Percentiles rank a stretch among this genome's conserved stretches.
Conservation (phyloP, 2,113 vertebrate species). For the Myiopsitta monachus region DNA sequence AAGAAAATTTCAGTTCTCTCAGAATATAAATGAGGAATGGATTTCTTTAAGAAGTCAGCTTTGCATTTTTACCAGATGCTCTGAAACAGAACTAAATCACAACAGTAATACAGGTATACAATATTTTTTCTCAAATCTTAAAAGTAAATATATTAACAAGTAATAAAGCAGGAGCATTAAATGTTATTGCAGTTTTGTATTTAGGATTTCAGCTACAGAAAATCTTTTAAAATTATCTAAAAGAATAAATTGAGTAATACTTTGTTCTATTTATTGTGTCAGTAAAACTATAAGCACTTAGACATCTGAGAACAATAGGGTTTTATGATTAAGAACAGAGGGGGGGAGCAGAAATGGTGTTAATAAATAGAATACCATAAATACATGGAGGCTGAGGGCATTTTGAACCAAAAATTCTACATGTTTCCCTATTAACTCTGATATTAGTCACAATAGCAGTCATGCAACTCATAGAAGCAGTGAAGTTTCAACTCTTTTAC, state of each 20-base stretch:
- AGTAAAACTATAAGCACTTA: not conserved
- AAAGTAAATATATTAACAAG: not conserved
- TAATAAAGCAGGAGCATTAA: not conserved
- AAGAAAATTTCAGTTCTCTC: conserved; percentile 44
- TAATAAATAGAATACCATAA: not conserved
- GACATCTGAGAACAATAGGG: not conserved
- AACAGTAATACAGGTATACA: not conserved
- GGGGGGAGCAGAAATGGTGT: not conserved
- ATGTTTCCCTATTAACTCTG: not conserved
- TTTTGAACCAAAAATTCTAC: not conserved
- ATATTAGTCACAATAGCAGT: not conserved
- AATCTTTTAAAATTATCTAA: not conserved
- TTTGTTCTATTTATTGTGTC: not conserved
- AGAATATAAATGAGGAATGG: conserved; percentile 35
- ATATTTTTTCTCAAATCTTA: not conserved
- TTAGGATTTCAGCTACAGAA: not conserved
- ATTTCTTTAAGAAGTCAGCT: conserved; percentile 18
- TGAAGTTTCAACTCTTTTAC: not conserved
- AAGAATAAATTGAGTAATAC: not conserved
- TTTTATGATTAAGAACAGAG: not conserved
- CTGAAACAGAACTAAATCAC: not conserved
- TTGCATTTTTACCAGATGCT: conserved; percentile 26
- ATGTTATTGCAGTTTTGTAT: not conserved
- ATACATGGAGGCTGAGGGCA: not conserved
- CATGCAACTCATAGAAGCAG: not conserved